phyloP scores from a whole-genome alignment of 2,113 vertebrate genomes.

The Numida meleagris region DNA sequence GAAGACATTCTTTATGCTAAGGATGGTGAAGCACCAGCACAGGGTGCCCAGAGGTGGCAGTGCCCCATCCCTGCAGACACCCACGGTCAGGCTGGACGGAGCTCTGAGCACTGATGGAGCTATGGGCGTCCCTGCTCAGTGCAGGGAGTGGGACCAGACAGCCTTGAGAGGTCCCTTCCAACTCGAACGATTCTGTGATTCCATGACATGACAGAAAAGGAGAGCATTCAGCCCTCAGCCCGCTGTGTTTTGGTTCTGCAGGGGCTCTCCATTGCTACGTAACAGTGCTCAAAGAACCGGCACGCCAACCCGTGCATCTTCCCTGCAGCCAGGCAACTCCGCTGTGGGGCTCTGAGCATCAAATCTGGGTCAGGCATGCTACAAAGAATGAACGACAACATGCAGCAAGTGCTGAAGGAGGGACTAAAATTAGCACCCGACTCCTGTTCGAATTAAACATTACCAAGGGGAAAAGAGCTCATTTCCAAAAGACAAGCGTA shows the following conservation, averaged over 20 bases:
- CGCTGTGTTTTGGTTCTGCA: not conserved
- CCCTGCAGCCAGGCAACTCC: slow-evolving; percentile 17
- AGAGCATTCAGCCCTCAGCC: not conserved
- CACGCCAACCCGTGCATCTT: not conserved
- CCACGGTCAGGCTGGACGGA: too few relatives aligned
- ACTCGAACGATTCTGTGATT: too few relatives aligned
- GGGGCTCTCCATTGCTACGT: not conserved
- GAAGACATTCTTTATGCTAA: too few relatives aligned
- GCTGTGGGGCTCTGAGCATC: not conserved
- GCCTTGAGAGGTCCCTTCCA: too few relatives aligned
- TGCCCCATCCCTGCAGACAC: too few relatives aligned
- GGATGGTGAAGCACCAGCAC: too few relatives aligned
- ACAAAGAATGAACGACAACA: slow-evolving; percentile 31
- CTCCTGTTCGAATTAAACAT: slow-evolving; percentile 40
- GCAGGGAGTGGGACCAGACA: too few relatives aligned
- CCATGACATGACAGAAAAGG: not conserved
- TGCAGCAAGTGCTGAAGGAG: slow-evolving; percentile 18
- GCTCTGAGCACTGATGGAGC: too few relatives aligned
- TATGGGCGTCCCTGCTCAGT: too few relatives aligned
- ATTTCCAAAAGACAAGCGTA: slow-evolving; percentile 22
- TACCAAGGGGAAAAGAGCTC: slow-evolving; percentile 24
- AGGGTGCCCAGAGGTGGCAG: too few relatives aligned
- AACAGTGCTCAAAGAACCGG: not conserved
- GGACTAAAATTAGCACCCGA: slow-evolving; percentile 56
- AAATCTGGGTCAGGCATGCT: slow-evolving; percentile 56